Conservation (phyloP, 2,888 invertebrate genomes). For the Endomychus coccineus region DNA sequence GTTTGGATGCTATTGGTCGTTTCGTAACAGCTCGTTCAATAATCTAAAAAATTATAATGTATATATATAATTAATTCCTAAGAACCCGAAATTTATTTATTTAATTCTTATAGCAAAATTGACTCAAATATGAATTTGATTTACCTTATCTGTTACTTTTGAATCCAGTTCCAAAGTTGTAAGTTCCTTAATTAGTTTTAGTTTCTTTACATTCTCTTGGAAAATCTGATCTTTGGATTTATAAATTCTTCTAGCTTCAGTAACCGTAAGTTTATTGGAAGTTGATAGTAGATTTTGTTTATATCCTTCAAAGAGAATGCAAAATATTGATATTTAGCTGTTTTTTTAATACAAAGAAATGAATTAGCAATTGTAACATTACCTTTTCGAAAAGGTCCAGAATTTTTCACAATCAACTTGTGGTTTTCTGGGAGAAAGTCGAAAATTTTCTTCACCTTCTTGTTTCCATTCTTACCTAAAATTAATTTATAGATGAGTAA, state of each 20-base stretch:
- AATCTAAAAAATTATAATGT: too few species aligned
- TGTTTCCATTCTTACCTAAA: conserved; percentile 1
- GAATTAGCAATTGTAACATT: too few species aligned
- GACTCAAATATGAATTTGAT: too few species aligned
- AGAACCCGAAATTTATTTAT: too few species aligned
- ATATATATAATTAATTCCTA: conserved; percentile 23
- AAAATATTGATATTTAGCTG: too few species aligned
- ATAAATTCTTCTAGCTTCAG: conserved; percentile 32
- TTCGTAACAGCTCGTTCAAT: conserved; percentile 49
- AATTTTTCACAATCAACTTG: not conserved
- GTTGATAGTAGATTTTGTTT: conserved; percentile 29
- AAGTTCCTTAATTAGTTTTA: conserved; percentile 33
- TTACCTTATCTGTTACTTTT: conserved; percentile 28
- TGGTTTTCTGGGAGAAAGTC: conserved; percentile 7
- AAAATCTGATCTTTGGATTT: conserved; percentile 35
- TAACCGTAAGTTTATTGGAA: conserved; percentile 34
- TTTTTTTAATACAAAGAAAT: too few species aligned
- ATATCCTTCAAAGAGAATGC: conserved; percentile 18
- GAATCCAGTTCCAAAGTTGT: conserved; percentile 34
- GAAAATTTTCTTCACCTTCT: conserved; percentile 6
- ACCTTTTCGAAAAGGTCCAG: too few species aligned
- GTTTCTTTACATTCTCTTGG: conserved; percentile 35
- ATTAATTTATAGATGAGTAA: too few species aligned
- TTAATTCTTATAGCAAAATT: too few species aligned
- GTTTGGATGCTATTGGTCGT: conserved; percentile 42